Evolutionary conservation across 2,888 invertebrate genomes (phyloP), one percentile per base, ranked within the genome.

Genomic region (Eremobia ochroleuca): DNA sequence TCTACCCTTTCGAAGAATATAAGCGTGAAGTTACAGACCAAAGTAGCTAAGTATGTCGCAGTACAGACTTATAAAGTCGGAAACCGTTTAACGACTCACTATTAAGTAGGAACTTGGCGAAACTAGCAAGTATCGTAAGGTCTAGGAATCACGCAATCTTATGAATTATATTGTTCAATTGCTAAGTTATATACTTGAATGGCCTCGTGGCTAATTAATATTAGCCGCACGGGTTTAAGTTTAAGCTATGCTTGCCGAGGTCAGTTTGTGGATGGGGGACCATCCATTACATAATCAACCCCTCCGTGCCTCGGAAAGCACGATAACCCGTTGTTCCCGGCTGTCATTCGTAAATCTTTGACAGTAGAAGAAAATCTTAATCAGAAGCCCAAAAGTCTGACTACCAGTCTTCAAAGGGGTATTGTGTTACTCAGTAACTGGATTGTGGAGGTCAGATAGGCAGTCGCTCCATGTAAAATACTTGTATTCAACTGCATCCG

Each of bases 61-160:
- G 21, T 37, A 1, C 61, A 52, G 34, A 28, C 59, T 70, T 46
- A 72, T 28, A 52, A 81, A 43, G 13, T 25, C 37, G 25, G 49
- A 64, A 79, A 83, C 40, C 49, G 55, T 76, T 82, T 62, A 40
- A 68, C 67, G 62, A 68, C 46, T 62, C 34, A 31, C 28, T 40
- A 67, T 82, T 67, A 58, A 62, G 65, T 59, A 65, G 21, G 15
- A 59, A 77, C 28, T 65, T 65, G 34, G 49, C 6, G 21, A 40
- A 83, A 69, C 40, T 65, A 5, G 25, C 15, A 46, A 37, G 64
- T 37, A 62, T 62, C 31, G 3, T 58, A 28, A 76, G 9, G 40
- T 43, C 15, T 43, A 25, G 28, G 25, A 28, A 59, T 64, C 68
- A 64, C 64, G 83, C 64, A n/a, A 69, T 15, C 49, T 68, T 59